phyloP scores from a whole-genome alignment of 1,140 invertebrate species.

The Sitodiplosis mosellana region DNA sequence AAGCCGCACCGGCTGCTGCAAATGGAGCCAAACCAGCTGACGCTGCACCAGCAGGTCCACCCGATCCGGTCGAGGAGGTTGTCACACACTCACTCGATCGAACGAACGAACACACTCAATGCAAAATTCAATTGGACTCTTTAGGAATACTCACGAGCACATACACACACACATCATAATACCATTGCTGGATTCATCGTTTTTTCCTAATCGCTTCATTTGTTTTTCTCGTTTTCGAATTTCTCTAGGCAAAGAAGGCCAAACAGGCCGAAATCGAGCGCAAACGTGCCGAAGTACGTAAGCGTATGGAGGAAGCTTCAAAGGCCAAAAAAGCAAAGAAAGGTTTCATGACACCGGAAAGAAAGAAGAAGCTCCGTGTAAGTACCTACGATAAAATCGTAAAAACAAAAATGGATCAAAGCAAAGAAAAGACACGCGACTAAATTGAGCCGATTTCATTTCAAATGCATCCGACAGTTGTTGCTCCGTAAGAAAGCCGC shows the following conservation, averaged over 20 bases:
- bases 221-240: constrained; percentile 1
- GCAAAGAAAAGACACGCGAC: too few relatives aligned
- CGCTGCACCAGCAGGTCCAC: too few relatives aligned
- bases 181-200: too few relatives aligned
- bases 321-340: constrained; percentile 92
- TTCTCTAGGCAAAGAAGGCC: constrained; percentile 67
- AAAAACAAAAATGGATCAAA: neutral
- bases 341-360: constrained; percentile 96
- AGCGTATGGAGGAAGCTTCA: constrained; percentile 87
- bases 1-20: too few relatives aligned
- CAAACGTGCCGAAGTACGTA: constrained; percentile 87
- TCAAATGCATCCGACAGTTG: constrained; percentile 38
- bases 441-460: too few relatives aligned
- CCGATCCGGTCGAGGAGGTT: constrained; percentile 15
- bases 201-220: too few relatives aligned
- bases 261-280: constrained; percentile 86
- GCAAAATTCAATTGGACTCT: neutral
- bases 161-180: too few relatives aligned
- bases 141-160: neutral
- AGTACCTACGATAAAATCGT: constrained; percentile 25
- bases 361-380: constrained; percentile 95
- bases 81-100: constrained; percentile 14
- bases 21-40: too few relatives aligned
- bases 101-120: neutral
- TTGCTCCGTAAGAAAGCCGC: constrained; percentile 99